phyloP scores from a whole-genome alignment of 2,797 vertebrate species.

The Parauchenoglanis ngamensis region DNA sequence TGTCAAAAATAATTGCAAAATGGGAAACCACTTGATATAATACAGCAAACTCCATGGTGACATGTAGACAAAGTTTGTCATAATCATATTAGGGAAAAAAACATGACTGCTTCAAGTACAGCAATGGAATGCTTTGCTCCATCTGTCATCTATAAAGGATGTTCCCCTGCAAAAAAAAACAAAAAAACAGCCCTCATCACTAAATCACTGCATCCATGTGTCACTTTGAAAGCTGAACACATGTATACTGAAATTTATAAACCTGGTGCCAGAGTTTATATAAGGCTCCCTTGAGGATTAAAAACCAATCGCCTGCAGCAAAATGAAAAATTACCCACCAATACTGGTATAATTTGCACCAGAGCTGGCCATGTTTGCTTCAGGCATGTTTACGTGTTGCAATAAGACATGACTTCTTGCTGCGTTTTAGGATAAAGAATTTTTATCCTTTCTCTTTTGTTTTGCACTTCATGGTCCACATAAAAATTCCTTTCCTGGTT shows the following conservation, averaged over 20 bases:
- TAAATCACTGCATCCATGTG: conserved; percentile 45
- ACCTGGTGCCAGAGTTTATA: conserved; percentile 46
- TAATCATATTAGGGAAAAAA: background rate
- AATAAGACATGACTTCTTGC: background rate
- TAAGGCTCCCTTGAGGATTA: conserved; percentile 52
- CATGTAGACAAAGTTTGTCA: background rate
- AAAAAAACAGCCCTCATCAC: background rate
- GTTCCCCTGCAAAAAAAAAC: background rate
- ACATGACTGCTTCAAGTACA: background rate
- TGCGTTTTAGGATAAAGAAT: background rate
- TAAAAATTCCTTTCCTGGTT: background rate
- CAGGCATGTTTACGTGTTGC: background rate
- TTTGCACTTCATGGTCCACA: background rate
- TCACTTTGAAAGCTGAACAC: conserved; percentile 62
- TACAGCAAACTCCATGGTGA: background rate
- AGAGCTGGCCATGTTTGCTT: conserved; percentile 23
- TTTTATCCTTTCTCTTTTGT: background rate
- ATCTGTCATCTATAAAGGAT: conserved; percentile 37
- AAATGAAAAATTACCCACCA: conserved; percentile 66
- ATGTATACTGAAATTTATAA: conserved; percentile 53
- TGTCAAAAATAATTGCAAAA: conserved; percentile 12
- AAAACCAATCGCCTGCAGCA: conserved; percentile 59
- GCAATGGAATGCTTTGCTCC: background rate
- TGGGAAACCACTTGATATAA: background rate
- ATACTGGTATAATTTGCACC: conserved; percentile 62